Percentiles rank a stretch among this genome's conserved stretches.
Conservation (phyloP, 2,113 vertebrate genomes). For the Alosa alosa region DNA sequence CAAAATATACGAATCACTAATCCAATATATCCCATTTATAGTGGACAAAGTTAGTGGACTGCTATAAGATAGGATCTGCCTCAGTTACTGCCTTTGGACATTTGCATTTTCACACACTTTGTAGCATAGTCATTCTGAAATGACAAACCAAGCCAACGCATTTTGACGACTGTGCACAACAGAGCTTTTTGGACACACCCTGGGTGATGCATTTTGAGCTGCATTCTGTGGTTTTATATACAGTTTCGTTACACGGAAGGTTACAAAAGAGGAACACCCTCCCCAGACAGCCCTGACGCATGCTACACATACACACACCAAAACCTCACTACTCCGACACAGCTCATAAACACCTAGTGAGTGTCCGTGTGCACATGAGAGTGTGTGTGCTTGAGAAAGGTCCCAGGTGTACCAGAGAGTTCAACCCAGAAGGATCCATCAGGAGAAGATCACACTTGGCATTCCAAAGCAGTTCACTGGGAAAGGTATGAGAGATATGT, state of each 20-base stretch:
- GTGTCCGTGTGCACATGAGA: not conserved
- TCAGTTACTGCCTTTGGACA: not conserved
- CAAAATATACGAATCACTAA: not conserved
- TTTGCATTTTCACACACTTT: not conserved
- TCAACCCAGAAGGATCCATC: not conserved
- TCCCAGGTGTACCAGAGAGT: not conserved
- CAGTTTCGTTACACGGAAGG: slow-evolving; percentile 67
- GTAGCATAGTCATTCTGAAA: not conserved
- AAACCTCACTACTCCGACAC: slow-evolving; percentile 21
- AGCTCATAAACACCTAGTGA: not conserved
- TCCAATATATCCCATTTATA: not conserved
- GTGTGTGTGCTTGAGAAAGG: slow-evolving; percentile 18
- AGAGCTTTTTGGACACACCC: slow-evolving; percentile 42
- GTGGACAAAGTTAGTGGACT: not conserved
- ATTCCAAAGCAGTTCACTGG: not conserved
- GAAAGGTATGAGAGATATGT: not conserved
- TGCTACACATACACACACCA: slow-evolving; percentile 42
- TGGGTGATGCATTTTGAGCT: not conserved
- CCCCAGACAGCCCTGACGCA: slow-evolving; percentile 52
- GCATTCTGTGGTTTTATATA: not conserved
- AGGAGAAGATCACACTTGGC: not conserved
- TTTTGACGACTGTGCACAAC: not conserved
- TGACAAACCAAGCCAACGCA: not conserved
- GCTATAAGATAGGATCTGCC: not conserved
- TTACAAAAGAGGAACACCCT: slow-evolving; percentile 67